Evolutionary conservation across 1,140 invertebrate genomes (phyloP).

Genomic region (Schlechtendalia chinensis): DNA sequence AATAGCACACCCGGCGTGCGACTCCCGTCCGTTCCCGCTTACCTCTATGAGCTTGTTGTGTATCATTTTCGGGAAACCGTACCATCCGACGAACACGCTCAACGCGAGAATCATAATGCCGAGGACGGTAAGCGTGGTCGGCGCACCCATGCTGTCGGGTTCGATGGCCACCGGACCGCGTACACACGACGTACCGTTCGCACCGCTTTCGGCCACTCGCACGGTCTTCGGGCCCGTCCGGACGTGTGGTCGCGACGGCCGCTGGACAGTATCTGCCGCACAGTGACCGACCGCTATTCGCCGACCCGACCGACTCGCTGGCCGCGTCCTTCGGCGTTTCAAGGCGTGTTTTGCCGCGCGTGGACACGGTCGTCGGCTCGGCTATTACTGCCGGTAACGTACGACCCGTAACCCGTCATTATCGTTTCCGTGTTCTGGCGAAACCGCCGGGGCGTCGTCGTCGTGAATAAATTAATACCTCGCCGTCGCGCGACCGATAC

Average conservation of each 20-base stretch:
- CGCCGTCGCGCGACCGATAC: background rate
- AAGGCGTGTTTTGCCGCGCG: constrained; percentile 2
- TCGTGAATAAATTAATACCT: constrained; percentile 23
- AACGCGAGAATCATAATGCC: constrained; percentile 33
- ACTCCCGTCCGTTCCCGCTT: background rate
- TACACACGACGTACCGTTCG: too few species aligned
- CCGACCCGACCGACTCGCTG: background rate
- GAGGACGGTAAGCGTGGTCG: constrained; percentile 41
- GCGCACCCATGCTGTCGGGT: constrained; percentile 28
- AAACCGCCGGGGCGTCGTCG: background rate
- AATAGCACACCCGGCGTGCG: too few species aligned
- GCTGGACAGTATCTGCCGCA: too few species aligned
- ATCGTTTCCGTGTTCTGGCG: background rate
- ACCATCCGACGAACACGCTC: constrained; percentile 46
- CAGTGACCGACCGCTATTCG: background rate
- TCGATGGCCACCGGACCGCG: background rate
- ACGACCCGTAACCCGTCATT: constrained; percentile 29
- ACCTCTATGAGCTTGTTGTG: constrained; percentile 44
- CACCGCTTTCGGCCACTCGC: background rate
- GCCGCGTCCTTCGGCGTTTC: background rate
- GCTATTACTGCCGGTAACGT: background rate
- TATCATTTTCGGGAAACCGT: constrained; percentile 44
- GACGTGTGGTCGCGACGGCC: too few species aligned
- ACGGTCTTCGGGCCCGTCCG: background rate
- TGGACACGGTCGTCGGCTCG: constrained; percentile 15